These are phyloP conservation scores for Botia almorhae DNA, from an alignment of 2,797 vertebrate species.

Conservation along the genomic window DNA sequence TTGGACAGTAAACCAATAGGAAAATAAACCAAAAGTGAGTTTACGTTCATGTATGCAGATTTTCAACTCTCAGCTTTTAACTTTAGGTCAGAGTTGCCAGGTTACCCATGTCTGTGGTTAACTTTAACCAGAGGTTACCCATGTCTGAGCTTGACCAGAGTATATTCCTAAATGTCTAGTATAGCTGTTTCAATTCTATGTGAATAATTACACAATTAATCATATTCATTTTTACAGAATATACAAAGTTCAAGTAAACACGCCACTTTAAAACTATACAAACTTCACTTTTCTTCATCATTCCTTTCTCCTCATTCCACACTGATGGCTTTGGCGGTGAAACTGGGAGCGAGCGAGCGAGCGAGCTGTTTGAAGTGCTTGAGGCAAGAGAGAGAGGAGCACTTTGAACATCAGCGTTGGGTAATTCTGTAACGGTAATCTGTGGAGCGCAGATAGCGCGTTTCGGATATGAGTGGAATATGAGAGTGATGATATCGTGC, in stretches of 20 bases:
- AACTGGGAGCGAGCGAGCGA: conserved; percentile 23
- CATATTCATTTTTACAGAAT: not conserved
- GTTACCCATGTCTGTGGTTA: too few species aligned
- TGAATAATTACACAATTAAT: not conserved
- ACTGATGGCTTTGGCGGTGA: conserved; percentile 16
- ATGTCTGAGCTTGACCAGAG: not conserved
- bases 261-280: conserved; percentile 13
- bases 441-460: conserved; percentile 38
- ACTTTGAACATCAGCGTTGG: conserved; percentile 36
- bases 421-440: conserved; percentile 47
- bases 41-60: too few species aligned
- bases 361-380: conserved; percentile 37
- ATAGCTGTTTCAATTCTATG: not conserved
- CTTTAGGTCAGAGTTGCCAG: too few species aligned
- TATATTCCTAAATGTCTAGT: not conserved
- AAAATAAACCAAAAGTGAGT: too few species aligned
- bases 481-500: conserved; percentile 37
- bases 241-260: not conserved
- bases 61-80: too few species aligned
- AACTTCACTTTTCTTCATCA: conserved; percentile 12
- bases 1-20: too few species aligned
- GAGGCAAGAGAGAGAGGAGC: conserved; percentile 14
- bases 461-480: conserved; percentile 49
- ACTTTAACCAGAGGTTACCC: too few species aligned
- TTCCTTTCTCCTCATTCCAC: conserved; percentile 9